Conservation (phyloP, 2,113 vertebrate genomes). For the Leucoraja erinaceus region DNA sequence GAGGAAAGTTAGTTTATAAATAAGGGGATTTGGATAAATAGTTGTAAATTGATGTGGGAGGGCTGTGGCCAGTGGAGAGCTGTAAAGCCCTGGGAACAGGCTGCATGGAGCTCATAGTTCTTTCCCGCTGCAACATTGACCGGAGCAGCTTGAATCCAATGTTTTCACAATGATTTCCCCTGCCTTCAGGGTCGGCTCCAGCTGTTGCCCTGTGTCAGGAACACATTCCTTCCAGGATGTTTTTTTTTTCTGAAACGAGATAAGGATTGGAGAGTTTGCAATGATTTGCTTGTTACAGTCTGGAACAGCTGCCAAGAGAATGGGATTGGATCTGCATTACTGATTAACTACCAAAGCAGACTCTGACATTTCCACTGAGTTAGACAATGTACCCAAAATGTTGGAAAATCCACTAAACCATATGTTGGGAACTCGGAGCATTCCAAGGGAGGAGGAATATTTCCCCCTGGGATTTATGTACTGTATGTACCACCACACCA, state of each 20-base stretch:
- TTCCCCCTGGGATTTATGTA: neutral
- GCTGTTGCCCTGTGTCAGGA: neutral
- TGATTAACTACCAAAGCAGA: neutral
- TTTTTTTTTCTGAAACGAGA: too few species aligned
- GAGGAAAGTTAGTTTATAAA: neutral
- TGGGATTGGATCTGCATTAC: neutral
- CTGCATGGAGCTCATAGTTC: neutral
- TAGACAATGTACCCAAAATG: neutral
- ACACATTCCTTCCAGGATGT: neutral
- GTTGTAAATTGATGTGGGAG: neutral
- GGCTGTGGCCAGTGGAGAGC: too few species aligned
- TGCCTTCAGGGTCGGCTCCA: neutral
- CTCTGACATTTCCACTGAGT: neutral
- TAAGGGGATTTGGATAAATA: neutral
- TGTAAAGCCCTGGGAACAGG: neutral
- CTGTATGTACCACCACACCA: neutral
- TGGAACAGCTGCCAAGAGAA: neutral
- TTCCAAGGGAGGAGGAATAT: neutral
- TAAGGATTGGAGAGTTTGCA: neutral
- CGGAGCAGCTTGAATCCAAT: neutral
- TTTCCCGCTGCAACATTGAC: neutral
- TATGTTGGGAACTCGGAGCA: neutral
- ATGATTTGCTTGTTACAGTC: neutral
- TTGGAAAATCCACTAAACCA: neutral
- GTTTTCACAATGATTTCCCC: neutral